Evolutionary conservation across 2,888 invertebrate genomes (phyloP).

Genomic region (Keiferia lycopersicella): DNA sequence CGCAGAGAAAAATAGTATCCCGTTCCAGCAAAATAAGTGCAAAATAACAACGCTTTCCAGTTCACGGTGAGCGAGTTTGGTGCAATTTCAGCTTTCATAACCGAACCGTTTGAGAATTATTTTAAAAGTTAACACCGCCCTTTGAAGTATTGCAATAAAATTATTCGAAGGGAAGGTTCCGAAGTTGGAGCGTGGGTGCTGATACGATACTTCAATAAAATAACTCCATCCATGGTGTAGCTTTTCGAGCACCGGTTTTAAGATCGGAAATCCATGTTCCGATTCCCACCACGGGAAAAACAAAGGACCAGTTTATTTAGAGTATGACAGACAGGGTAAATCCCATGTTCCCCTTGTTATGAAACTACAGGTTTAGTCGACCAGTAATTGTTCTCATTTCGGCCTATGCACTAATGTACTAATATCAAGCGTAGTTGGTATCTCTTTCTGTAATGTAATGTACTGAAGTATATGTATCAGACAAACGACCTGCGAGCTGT

Average conservation of each 20-base stretch:
- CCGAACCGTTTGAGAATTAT: conserved; percentile 46
- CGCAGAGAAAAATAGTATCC: conserved; percentile 28
- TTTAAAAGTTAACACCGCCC: conserved; percentile 40
- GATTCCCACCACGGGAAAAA: too few relatives aligned
- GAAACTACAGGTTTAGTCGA: too few relatives aligned
- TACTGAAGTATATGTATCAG: background rate
- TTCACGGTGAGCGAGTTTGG: conserved; percentile 56
- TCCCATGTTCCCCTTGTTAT: too few relatives aligned
- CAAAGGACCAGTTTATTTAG: too few relatives aligned
- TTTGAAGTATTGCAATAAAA: conserved; percentile 36
- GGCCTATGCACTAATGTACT: too few relatives aligned
- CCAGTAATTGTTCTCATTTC: too few relatives aligned
- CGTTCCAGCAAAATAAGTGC: conserved; percentile 33
- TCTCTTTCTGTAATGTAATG: too few relatives aligned
- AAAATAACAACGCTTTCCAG: conserved; percentile 53
- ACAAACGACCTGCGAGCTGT: too few relatives aligned
- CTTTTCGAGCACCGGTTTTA: too few relatives aligned
- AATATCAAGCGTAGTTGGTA: too few relatives aligned
- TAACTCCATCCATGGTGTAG: background rate
- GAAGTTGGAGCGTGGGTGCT: conserved; percentile 10
- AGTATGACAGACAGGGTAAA: too few relatives aligned
- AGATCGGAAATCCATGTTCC: too few relatives aligned
- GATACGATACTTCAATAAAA: conserved; percentile 28
- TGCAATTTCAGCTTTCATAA: conserved; percentile 62
- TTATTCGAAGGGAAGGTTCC: conserved; percentile 26